Percentiles rank a stretch among this genome's conserved stretches.
Conservation (phyloP, 2,888 invertebrate genomes). For the Ornithoptera priamus region DNA sequence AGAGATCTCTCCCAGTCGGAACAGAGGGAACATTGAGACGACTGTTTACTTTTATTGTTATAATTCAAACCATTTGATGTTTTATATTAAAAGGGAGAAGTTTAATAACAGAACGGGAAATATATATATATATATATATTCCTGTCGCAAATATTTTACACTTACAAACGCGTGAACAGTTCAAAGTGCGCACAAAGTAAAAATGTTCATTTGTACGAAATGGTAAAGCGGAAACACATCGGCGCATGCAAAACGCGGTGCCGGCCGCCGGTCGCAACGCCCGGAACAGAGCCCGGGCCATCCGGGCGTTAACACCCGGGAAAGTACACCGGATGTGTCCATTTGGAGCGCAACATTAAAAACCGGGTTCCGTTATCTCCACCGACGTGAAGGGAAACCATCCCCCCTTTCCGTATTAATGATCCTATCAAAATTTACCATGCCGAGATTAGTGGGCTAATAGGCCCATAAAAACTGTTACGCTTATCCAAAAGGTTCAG, state of each 20-base stretch:
- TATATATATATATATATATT: background rate
- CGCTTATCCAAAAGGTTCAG: slow-evolving; percentile 14
- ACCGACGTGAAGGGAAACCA: slow-evolving; percentile 33
- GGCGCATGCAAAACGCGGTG: slow-evolving; percentile 38
- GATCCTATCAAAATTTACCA: slow-evolving; percentile 37
- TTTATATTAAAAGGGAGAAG: too few relatives aligned
- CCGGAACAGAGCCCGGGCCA: slow-evolving; percentile 40
- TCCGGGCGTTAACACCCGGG: slow-evolving; percentile 39
- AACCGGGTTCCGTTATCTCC: slow-evolving; percentile 43
- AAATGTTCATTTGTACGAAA: slow-evolving; percentile 28
- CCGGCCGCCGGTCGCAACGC: slow-evolving; percentile 38
- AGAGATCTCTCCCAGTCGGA: too few relatives aligned
- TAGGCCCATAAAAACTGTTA: slow-evolving; percentile 24
- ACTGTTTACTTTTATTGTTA: too few relatives aligned
- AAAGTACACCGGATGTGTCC: slow-evolving; percentile 45
- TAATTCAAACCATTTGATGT: too few relatives aligned
- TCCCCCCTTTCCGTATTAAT: slow-evolving; percentile 35
- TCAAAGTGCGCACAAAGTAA: slow-evolving; percentile 11
- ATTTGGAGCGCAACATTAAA: slow-evolving; percentile 44
- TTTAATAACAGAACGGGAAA: too few relatives aligned
- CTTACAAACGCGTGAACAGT: background rate
- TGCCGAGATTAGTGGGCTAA: slow-evolving; percentile 30
- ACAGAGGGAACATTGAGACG: too few relatives aligned
- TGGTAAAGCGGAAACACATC: slow-evolving; percentile 33
- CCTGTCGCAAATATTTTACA: background rate